Evolutionary conservation across 2,888 invertebrate genomes (phyloP).

Genomic region (Hofmannophila pseudospretella): DNA sequence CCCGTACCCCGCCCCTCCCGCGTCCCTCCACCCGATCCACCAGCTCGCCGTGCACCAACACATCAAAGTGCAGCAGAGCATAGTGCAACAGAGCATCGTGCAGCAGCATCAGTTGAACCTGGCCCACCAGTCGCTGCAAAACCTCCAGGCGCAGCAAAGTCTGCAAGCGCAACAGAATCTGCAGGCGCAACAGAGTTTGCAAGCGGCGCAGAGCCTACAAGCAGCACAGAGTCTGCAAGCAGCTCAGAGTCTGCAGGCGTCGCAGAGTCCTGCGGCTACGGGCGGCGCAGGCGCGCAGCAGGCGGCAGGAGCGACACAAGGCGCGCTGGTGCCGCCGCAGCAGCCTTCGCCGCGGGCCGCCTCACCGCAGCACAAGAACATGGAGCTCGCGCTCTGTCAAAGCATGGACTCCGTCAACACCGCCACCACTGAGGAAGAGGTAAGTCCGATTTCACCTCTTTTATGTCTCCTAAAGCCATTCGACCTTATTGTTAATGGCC

Average conservation of each 20-base stretch:
- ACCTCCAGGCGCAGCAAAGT: slow-evolving; percentile 33
- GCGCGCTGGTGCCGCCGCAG: slow-evolving; percentile 69
- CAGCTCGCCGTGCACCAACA: slow-evolving; percentile 71
- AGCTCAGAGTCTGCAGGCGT: slow-evolving; percentile 32
- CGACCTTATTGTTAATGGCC: background rate
- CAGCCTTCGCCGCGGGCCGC: slow-evolving; percentile 61
- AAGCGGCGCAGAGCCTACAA: slow-evolving; percentile 51
- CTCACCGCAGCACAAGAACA: slow-evolving; percentile 69
- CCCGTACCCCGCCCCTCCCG: slow-evolving; percentile 74
- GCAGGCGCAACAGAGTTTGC: slow-evolving; percentile 46
- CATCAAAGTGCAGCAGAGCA: slow-evolving; percentile 70
- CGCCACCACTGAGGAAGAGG: slow-evolving; percentile 97
- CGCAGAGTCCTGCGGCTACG: slow-evolving; percentile 57
- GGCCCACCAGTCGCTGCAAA: slow-evolving; percentile 67
- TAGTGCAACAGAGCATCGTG: slow-evolving; percentile 71
- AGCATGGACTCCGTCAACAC: slow-evolving; percentile 99
- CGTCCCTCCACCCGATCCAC: slow-evolving; percentile 64
- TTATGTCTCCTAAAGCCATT: too few relatives aligned
- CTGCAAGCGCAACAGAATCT: slow-evolving; percentile 36
- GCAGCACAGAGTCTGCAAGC: slow-evolving; percentile 40
- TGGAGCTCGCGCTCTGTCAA: slow-evolving; percentile 90
- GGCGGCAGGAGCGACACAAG: slow-evolving; percentile 55
- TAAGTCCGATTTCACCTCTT: slow-evolving; percentile 58
- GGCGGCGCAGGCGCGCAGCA: slow-evolving; percentile 59
- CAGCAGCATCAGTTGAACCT: slow-evolving; percentile 70